These are phyloP conservation scores for Macrostomum cliftonense DNA, from an alignment of 2,888 invertebrate species.

Conservation along the genomic window DNA sequence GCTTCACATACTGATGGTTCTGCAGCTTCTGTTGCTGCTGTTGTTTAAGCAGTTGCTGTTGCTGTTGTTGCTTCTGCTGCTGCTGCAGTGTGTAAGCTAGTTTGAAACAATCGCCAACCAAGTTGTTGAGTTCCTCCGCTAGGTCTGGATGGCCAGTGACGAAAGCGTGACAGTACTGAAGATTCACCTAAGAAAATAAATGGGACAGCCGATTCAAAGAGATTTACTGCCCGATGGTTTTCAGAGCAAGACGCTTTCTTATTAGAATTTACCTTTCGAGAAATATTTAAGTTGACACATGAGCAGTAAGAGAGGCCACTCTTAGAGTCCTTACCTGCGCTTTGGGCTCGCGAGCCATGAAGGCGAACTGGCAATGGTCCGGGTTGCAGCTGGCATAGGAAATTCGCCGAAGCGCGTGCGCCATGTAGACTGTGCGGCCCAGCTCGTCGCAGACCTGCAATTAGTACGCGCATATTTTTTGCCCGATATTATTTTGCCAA, in stretches of 20 bases:
- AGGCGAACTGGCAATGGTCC: slow-evolving; percentile 57
- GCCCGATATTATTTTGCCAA: too few species aligned
- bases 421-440: slow-evolving; percentile 49
- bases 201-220: too few species aligned
- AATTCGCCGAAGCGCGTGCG: slow-evolving; percentile 61
- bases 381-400: slow-evolving; percentile 69
- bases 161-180: not conserved
- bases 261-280: too few species aligned
- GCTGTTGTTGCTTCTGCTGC: not conserved
- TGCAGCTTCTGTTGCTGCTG: slow-evolving; percentile 21
- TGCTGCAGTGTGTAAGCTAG: slow-evolving; percentile 66
- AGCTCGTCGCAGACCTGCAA: not conserved
- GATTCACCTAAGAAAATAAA: not conserved
- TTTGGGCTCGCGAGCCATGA: slow-evolving; percentile 53
- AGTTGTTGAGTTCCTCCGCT: slow-evolving; percentile 67
- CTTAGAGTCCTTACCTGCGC: slow-evolving; percentile 50
- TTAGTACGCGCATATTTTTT: too few species aligned
- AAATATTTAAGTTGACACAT: too few species aligned
- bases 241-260: too few species aligned
- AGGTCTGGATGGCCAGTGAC: slow-evolving; percentile 37
- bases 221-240: too few species aligned
- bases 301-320: too few species aligned
- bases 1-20: slow-evolving; percentile 33
- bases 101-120: slow-evolving; percentile 74
- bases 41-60: not conserved